phyloP scores from a whole-genome alignment of 2,113 vertebrate species.

The Chaetura pelagica region DNA sequence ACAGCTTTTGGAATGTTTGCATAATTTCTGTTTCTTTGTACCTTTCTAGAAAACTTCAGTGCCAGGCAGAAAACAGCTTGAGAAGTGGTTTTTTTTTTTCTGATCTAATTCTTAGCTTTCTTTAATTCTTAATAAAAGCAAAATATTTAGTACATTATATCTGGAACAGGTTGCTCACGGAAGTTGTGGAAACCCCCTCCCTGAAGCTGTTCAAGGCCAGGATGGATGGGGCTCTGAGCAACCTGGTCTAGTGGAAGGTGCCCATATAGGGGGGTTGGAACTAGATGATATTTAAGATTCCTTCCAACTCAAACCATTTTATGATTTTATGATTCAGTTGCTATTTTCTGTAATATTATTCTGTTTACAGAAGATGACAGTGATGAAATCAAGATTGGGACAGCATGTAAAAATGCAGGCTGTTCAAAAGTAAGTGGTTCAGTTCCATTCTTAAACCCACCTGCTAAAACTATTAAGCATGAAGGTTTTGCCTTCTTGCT shows the following conservation, averaged over 20 bases:
- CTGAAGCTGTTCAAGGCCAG: no score
- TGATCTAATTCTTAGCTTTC: background rate
- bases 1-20: background rate
- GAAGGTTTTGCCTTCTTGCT: background rate
- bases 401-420: conserved; percentile 91
- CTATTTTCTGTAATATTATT: background rate
- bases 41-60: background rate
- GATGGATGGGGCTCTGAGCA: no score
- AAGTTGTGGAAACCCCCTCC: no score
- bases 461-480: background rate
- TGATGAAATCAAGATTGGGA: conserved; percentile 92
- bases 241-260: no score
- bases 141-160: background rate
- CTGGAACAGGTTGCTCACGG: no score
- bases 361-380: conserved; percentile 85
- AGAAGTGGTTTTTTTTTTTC: no score
- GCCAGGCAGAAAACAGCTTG: background rate
- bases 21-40: background rate
- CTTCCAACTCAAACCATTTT: no score
- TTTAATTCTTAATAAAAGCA: background rate
- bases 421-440: conserved; percentile 86
- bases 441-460: background rate
- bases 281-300: no score
- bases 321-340: background rate
- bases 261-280: no score